phyloP scores from a whole-genome alignment of 2,888 invertebrate genomes.

The Synanthedon tipuliformis region DNA sequence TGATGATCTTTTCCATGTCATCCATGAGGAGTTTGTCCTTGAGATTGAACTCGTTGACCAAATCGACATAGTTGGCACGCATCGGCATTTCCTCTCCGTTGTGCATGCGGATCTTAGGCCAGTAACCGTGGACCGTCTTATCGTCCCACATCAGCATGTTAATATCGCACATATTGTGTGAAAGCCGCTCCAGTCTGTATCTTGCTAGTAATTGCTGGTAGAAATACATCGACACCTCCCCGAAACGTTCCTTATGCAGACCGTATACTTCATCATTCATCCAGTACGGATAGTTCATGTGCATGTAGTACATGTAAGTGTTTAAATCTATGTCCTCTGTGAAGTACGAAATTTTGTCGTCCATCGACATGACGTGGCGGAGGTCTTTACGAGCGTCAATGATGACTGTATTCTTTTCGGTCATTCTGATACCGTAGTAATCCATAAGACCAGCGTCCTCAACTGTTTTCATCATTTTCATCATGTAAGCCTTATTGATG shows the following conservation, averaged over 20 bases:
- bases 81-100: conserved; percentile 71
- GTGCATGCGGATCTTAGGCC: conserved; percentile 69
- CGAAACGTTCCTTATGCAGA: conserved; percentile 60
- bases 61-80: conserved; percentile 49
- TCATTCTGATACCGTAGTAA: conserved; percentile 60
- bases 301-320: conserved; percentile 76
- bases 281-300: conserved; percentile 78
- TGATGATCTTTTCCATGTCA: conserved; percentile 62
- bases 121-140: conserved; percentile 62
- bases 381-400: conserved; percentile 76
- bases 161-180: conserved; percentile 60
- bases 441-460: conserved; percentile 64
- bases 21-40: conserved; percentile 36
- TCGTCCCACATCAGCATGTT: conserved; percentile 56
- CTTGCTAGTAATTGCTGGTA: conserved; percentile 75
- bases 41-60: conserved; percentile 35
- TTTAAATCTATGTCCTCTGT: conserved; percentile 83
- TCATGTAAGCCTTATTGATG: conserved; percentile 75
- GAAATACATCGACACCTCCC: conserved; percentile 71
- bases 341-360: conserved; percentile 77
- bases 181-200: conserved; percentile 58
- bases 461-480: conserved; percentile 74
- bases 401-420: conserved; percentile 70
- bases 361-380: conserved; percentile 67
- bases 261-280: conserved; percentile 68